phyloP scores from a whole-genome alignment of 2,113 vertebrate species.

The Narcine bancroftii region DNA sequence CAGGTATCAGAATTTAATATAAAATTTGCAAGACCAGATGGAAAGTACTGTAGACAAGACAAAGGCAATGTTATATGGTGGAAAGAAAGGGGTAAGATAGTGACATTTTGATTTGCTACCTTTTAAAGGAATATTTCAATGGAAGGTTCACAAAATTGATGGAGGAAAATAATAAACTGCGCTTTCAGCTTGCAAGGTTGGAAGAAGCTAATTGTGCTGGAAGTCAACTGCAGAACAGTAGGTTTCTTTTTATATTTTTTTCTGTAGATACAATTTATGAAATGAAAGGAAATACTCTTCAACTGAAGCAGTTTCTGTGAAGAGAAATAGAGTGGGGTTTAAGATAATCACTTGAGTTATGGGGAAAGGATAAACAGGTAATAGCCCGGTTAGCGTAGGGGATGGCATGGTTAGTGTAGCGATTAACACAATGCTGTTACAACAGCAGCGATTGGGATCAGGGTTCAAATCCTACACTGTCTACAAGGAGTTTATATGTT shows the following conservation, averaged over 20 bases:
- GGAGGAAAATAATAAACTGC: constrained; percentile 47
- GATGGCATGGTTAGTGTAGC: no score
- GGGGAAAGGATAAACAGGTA: no score
- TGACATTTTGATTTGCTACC: constrained; percentile 34
- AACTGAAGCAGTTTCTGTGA: no score
- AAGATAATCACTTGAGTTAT: no score
- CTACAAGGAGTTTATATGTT: no score
- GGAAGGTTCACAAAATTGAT: constrained; percentile 49
- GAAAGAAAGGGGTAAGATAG: not conserved
- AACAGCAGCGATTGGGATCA: no score
- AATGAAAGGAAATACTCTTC: no score
- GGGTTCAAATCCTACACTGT: no score
- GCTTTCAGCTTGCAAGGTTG: constrained; percentile 42
- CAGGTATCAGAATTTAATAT: not conserved
- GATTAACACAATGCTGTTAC: no score
- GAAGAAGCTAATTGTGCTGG: constrained; percentile 42
- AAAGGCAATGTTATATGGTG: not conserved
- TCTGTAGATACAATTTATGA: not conserved
- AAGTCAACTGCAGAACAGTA: constrained; percentile 36
- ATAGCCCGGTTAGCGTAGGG: no score
- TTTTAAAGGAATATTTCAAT: constrained; percentile 47
- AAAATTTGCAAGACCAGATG: not conserved
- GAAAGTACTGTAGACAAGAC: not conserved
- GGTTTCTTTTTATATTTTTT: not conserved
- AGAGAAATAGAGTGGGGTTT: no score